Percentiles rank a stretch among this genome's conserved stretches.
These are phyloP conservation scores for Melangyna quadrimaculata DNA, from an alignment of 2,888 invertebrate genomes.

Conservation along the genomic window DNA sequence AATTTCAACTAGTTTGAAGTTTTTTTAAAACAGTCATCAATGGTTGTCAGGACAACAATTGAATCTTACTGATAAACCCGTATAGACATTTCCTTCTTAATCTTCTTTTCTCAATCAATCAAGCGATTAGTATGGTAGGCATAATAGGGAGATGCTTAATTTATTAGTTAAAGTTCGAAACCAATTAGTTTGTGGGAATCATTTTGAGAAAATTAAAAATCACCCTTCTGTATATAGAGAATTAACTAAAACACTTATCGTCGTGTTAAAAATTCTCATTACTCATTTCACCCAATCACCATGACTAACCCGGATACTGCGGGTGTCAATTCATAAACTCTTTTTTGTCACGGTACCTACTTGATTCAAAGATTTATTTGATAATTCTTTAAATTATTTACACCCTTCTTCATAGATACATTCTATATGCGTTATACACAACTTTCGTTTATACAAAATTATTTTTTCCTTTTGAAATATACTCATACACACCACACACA, in stretches of 20 bases:
- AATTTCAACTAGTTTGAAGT: no score
- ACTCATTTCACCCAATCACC: conserved; percentile 25
- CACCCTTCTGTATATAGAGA: background rate
- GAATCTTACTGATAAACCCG: background rate
- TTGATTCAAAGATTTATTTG: conserved; percentile 40
- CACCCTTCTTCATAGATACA: conserved; percentile 5
- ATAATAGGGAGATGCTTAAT: background rate
- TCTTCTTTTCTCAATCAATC: background rate
- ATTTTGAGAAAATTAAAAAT: background rate
- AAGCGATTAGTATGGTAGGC: background rate
- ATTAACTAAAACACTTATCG: background rate
- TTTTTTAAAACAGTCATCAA: no score
- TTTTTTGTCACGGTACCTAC: conserved; percentile 25
- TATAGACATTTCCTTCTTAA: background rate
- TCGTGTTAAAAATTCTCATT: conserved; percentile 22
- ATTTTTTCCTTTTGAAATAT: conserved; percentile 31
- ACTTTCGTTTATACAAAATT: conserved; percentile 47
- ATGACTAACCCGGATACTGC: conserved; percentile 36
- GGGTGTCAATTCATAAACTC: conserved; percentile 41
- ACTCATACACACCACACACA: background rate
- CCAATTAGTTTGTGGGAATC: conserved; percentile 2
- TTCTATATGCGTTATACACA: background rate
- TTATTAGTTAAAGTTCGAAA: background rate
- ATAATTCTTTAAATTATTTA: conserved; percentile 31
- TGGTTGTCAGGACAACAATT: background rate